These are phyloP conservation scores for Marmota flaviventris DNA, from an alignment of 2,113 vertebrate species.

Conservation along the genomic window DNA sequence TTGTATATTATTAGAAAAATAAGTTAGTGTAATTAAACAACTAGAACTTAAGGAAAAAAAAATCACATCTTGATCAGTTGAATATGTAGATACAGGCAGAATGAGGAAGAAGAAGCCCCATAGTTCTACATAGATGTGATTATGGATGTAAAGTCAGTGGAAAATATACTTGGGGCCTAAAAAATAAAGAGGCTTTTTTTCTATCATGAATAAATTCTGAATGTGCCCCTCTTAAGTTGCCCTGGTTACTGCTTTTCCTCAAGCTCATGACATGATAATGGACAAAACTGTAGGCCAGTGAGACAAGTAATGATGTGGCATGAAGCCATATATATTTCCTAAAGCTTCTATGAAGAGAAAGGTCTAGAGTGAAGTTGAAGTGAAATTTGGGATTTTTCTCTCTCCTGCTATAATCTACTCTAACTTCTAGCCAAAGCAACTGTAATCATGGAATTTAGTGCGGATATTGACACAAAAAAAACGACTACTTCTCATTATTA, in stretches of 20 bases:
- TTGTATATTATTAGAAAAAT: neutral
- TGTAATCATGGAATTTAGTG: neutral
- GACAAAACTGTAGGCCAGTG: neutral
- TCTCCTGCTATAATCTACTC: neutral
- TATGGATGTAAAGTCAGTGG: neutral
- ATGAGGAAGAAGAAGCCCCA: neutral
- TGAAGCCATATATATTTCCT: neutral
- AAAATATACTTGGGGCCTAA: neutral
- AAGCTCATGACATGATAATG: conserved; percentile 63
- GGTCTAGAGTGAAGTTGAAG: neutral
- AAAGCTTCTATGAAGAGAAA: neutral
- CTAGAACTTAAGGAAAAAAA: neutral
- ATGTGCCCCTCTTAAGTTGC: neutral
- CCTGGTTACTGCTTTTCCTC: neutral
- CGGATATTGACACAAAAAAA: neutral
- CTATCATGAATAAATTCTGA: neutral
- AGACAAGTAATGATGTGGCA: neutral
- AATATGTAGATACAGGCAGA: neutral
- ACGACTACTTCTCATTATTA: neutral
- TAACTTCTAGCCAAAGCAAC: neutral
- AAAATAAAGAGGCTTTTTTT: neutral
- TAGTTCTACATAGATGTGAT: neutral
- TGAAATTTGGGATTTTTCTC: neutral
- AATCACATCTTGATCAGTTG: neutral
- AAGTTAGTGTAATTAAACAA: neutral